These are phyloP conservation scores for Clarias magur DNA, from an alignment of 2,113 vertebrate species.

Conservation along the genomic window DNA sequence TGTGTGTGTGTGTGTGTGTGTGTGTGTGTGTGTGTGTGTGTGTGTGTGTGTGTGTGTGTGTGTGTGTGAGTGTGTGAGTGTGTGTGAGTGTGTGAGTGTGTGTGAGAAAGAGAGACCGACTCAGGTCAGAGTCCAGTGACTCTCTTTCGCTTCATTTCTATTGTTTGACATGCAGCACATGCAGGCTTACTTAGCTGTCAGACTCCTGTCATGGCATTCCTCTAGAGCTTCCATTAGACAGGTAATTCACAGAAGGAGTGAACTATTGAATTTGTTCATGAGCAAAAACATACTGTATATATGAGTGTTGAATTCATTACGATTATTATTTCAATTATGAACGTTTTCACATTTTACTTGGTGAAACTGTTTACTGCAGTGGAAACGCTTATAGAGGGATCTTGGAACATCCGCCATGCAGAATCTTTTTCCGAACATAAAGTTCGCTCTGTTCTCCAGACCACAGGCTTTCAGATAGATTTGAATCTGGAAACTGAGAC, in stretches of 20 bases:
- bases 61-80: background rate
- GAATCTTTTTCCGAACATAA: background rate
- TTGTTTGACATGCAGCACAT: background rate
- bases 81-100: slow-evolving; percentile 1
- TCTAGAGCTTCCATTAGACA: background rate
- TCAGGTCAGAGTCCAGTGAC: background rate
- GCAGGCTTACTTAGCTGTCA: background rate
- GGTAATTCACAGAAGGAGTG: background rate
- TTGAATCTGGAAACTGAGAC: background rate
- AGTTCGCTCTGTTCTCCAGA: background rate
- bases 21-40: background rate
- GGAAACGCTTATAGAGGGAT: background rate
- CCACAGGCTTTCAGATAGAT: background rate
- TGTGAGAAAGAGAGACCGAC: slow-evolving; percentile 22
- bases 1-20: background rate
- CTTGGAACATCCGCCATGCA: background rate
- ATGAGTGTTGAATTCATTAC: background rate
- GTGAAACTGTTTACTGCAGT: background rate
- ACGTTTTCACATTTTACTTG: background rate
- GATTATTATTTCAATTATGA: background rate
- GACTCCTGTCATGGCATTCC: background rate
- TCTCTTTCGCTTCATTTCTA: background rate
- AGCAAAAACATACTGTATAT: background rate
- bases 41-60: slow-evolving; percentile 2
- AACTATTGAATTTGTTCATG: background rate